A percentile compares a stretch with the other conserved stretches of the same genome.
Evolutionary conservation across 2,888 invertebrate species (phyloP).

Genomic region (Ophion costatus): DNA sequence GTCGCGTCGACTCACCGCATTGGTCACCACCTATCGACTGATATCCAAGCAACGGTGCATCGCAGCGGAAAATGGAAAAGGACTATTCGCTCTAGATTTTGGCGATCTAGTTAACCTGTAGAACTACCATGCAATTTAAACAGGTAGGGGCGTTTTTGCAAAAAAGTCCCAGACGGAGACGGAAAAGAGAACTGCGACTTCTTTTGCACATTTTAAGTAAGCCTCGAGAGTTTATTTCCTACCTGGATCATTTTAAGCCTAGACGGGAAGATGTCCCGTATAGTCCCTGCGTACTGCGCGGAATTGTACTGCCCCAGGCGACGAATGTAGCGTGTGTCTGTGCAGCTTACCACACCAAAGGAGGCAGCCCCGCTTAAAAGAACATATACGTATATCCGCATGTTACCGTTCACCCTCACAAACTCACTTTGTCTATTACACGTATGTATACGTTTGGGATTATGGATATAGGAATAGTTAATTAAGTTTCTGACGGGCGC

Average conservation of each 20-base stretch:
- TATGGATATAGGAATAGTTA: constrained; percentile 77
- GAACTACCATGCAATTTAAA: too few species aligned
- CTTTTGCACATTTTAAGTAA: constrained; percentile 5
- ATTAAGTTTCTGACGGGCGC: constrained; percentile 78
- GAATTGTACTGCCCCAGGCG: constrained; percentile 30
- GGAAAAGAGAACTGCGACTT: background rate
- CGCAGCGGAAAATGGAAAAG: too few species aligned
- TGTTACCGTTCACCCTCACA: constrained; percentile 5
- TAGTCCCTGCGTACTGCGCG: background rate
- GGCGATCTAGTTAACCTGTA: too few species aligned
- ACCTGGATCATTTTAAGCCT: background rate
- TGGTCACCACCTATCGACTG: too few species aligned
- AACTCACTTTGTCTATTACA: constrained; percentile 54
- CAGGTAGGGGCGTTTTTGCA: too few species aligned
- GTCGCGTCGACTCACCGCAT: too few species aligned
- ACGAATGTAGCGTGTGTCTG: constrained; percentile 36
- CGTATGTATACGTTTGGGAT: constrained; percentile 68
- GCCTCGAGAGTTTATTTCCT: constrained; percentile 28
- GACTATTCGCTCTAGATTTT: too few species aligned
- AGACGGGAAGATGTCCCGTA: constrained; percentile 13
- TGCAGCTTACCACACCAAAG: constrained; percentile 35
- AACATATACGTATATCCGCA: background rate
- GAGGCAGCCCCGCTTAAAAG: constrained; percentile 13
- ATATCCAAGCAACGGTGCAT: too few species aligned
- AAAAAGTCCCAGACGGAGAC: background rate